phyloP scores from a whole-genome alignment of 1,140 invertebrate genomes.

The Bombus sylvicola region DNA sequence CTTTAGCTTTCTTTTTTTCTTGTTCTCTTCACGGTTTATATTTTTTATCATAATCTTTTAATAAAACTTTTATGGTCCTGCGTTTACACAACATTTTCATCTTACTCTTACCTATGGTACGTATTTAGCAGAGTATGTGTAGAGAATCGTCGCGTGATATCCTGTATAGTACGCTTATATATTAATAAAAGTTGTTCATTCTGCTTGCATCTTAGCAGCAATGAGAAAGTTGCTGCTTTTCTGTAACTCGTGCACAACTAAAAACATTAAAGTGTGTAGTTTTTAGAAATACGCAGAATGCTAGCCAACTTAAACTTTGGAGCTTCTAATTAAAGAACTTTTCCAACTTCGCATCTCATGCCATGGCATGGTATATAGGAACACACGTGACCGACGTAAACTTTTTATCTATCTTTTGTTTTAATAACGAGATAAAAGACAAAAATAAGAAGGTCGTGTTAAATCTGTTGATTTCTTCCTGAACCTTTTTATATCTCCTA shows the following conservation, averaged over 20 bases:
- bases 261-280: background rate
- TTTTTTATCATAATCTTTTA: background rate
- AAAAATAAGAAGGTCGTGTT: background rate
- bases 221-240: background rate
- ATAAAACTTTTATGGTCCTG: background rate
- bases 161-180: too few relatives aligned
- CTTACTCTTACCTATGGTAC: too few relatives aligned
- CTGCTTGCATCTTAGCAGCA: too few relatives aligned
- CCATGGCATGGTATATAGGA: background rate
- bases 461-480: background rate
- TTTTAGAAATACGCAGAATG: background rate
- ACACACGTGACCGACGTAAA: background rate
- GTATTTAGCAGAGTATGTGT: too few relatives aligned
- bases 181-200: background rate
- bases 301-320: background rate
- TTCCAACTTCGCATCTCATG: background rate
- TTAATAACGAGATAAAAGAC: background rate
- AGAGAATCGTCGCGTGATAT: too few relatives aligned
- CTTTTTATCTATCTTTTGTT: background rate
- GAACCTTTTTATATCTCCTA: background rate
- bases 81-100: background rate
- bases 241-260: background rate
- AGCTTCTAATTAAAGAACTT: background rate
- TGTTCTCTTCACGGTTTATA: background rate
- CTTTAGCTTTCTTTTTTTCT: too few relatives aligned